Conservation (phyloP, 2,888 invertebrate genomes). For the Athalia rosae region DNA sequence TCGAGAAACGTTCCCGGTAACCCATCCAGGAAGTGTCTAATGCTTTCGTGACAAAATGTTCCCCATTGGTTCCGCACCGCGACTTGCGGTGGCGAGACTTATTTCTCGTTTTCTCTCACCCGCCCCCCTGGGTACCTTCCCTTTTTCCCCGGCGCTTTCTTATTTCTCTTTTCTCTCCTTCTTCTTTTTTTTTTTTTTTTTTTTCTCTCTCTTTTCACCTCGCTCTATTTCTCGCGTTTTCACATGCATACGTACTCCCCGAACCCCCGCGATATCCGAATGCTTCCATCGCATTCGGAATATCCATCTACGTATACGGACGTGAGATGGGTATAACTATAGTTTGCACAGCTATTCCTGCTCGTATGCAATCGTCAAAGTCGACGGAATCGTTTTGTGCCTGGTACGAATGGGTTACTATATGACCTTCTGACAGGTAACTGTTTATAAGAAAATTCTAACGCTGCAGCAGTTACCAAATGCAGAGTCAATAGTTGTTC, state of each 20-base stretch:
- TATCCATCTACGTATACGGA: not conserved
- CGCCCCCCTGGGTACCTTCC: not conserved
- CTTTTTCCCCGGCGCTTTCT: not conserved
- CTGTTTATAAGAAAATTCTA: slow-evolving; percentile 18
- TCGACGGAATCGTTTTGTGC: slow-evolving; percentile 41
- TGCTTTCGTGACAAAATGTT: slow-evolving; percentile 33
- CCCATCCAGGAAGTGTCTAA: slow-evolving; percentile 33
- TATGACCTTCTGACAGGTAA: slow-evolving; percentile 33
- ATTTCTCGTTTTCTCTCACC: not conserved
- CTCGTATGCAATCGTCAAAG: slow-evolving; percentile 36
- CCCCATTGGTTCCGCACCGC: not conserved
- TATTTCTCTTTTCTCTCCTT: slow-evolving; percentile 4
- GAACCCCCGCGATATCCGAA: slow-evolving; percentile 26
- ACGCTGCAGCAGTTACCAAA: slow-evolving; percentile 1
- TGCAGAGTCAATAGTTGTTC: slow-evolving; percentile 32
- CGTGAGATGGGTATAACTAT: not conserved
- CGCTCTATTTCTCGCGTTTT: not conserved
- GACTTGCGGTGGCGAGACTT: not conserved
- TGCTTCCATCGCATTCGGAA: slow-evolving; percentile 16
- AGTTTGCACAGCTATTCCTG: not conserved
- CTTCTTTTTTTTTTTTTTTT: not conserved
- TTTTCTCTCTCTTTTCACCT: not conserved
- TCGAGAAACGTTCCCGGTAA: not conserved
- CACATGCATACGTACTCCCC: slow-evolving; percentile 12
- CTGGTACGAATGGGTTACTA: slow-evolving; percentile 29